Evolutionary conservation across 2,113 vertebrate genomes (phyloP), one percentile per base, ranked within the genome.

Genomic region (Lasiurus cinereus): DNA sequence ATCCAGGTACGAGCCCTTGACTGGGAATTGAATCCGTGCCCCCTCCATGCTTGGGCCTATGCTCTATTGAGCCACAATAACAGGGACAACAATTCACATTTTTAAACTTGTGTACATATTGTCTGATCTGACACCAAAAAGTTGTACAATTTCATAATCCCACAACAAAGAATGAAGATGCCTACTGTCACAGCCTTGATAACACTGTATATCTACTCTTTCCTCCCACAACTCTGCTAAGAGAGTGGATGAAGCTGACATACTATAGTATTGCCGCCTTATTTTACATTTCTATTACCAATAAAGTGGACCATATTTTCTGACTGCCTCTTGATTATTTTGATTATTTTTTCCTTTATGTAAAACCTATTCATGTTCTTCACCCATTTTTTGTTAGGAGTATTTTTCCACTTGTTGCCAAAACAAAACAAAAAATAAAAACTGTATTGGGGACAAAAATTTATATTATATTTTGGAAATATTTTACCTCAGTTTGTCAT

Each of bases 211-310:
- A 29, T 39, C 73, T 86, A 62, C 22, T 19, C 5, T 84, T 50
- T 66, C 13, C 33, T 56, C 39, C 39, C 11, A 9, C 52, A 80
- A 18, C 8, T 70, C 36, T 33, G 4, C 76, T 80, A 62, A 84
- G 31, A 70, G 2, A 39, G 13, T 18, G 18, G 39, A 67, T 73
- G 54, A 86, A 89, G 72, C 15, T 52, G 50, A 46, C 39, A 33
- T 56, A 22, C 21, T 56, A 59, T 11, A 59, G 8, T 59, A 54
- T 16, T 54, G 14, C 79, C 43, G 5, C 27, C 48, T 62, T 76
- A 56, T 90, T 90, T 67, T 77, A 43, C 64, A 92, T 78, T 89
- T 78, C 19, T 72, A 70, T 56, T 69, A 91, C 27, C 73, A 84
- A 80, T 33, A 74, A 43, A 83, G 21, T 31, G 15, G 15, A 29